Percentiles rank a stretch among this genome's conserved stretches.
Evolutionary conservation across 2,888 invertebrate species (phyloP).

Genomic region (Papilio elwesi): DNA sequence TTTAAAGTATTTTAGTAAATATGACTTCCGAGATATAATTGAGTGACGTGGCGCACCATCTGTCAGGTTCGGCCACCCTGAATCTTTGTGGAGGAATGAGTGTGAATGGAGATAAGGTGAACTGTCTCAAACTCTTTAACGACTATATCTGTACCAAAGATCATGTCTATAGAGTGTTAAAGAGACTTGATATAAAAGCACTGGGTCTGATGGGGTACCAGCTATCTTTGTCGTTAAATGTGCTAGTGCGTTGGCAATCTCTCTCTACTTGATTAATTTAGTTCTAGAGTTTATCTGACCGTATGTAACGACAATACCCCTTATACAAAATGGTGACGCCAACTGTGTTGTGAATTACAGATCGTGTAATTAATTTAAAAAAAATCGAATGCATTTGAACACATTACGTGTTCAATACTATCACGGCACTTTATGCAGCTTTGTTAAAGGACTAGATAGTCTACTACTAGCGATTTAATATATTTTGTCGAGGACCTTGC

Average conservation of each 20-base stretch:
- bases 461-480: conserved; percentile 41
- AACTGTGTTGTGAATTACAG: background rate
- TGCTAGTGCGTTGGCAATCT: conserved; percentile 17
- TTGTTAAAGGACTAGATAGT: conserved; percentile 41
- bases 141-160: conserved; percentile 10
- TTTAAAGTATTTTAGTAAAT: no score
- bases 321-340: conserved; percentile 36
- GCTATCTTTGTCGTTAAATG: conserved; percentile 29
- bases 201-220: conserved; percentile 38
- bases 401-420: conserved; percentile 37
- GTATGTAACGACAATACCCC: conserved; percentile 43
- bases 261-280: conserved; percentile 31
- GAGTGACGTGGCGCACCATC: no score
- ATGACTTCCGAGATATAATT: no score
- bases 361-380: conserved; percentile 43
- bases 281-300: conserved; percentile 25
- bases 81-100: no score
- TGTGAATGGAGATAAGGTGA: no score
- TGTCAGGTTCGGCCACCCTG: no score
- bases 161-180: conserved; percentile 34
- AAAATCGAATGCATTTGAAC: conserved; percentile 43
- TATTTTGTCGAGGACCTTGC: conserved; percentile 34
- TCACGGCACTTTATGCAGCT: conserved; percentile 36
- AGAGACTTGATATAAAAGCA: conserved; percentile 37
- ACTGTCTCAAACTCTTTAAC: conserved; percentile 6